Evolutionary conservation across 1,140 invertebrate genomes (phyloP).

Genomic region (Drosophila kikkawai): DNA sequence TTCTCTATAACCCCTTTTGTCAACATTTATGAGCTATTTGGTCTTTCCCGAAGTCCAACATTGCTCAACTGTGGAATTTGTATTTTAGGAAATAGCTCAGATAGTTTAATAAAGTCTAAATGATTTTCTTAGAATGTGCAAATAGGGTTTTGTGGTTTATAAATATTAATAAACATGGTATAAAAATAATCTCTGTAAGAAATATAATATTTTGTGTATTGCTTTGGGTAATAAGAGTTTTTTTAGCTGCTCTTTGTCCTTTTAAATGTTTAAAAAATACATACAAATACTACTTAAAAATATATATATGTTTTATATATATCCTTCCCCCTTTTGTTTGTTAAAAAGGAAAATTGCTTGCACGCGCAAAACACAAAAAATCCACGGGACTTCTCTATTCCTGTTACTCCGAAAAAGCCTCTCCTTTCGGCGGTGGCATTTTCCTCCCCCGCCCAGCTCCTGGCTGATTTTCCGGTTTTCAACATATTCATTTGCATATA

Average conservation of each 20-base stretch:
- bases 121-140: no score
- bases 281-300: not conserved
- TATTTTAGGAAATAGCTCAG: not conserved
- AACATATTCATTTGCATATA: slow-evolving; percentile 81
- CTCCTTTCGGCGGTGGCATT: not conserved
- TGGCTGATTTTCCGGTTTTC: slow-evolving; percentile 68
- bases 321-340: not conserved
- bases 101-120: not conserved
- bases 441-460: not conserved
- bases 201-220: not conserved
- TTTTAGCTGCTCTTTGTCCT: not conserved
- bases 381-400: not conserved
- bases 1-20: slow-evolving; percentile 26
- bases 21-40: slow-evolving; percentile 32
- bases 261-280: not conserved
- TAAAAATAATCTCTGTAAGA: not conserved
- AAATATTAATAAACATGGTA: not conserved
- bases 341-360: not conserved
- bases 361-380: slow-evolving; percentile 4
- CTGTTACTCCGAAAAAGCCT: slow-evolving; percentile 6
- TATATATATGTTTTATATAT: not conserved
- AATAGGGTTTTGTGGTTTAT: not conserved
- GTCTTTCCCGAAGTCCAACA: not conserved
- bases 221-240: not conserved
- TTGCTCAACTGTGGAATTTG: not conserved